A percentile compares a stretch with the other conserved stretches of the same genome.
Conservation (phyloP, 2,113 vertebrate genomes). For the Mixornis gularis region DNA sequence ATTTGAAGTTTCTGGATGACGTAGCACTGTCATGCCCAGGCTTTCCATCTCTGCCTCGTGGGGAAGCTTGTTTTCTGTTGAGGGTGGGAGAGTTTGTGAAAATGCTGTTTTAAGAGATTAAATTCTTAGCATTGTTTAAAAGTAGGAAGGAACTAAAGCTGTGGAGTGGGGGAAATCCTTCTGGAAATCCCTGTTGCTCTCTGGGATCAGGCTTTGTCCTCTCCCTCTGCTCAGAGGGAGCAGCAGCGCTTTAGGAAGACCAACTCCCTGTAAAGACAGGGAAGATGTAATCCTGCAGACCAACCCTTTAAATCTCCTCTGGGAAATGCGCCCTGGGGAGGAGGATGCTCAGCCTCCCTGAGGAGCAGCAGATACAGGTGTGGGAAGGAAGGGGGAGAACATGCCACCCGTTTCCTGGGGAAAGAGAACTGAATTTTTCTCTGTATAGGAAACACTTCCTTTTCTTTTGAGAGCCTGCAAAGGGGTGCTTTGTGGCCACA, state of each 20-base stretch:
- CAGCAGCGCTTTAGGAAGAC: neutral
- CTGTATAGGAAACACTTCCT: neutral
- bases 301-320: neutral
- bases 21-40: neutral
- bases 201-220: constrained; percentile 17
- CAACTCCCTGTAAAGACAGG: neutral
- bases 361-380: neutral
- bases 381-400: neutral
- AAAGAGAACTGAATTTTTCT: neutral
- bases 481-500: neutral
- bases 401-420: neutral
- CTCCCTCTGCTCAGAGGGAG: neutral
- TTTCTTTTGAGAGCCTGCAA: neutral
- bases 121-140: constrained; percentile 57
- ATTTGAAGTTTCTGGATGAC: constrained; percentile 17
- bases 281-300: neutral
- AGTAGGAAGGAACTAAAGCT: constrained; percentile 55
- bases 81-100: constrained; percentile 24
- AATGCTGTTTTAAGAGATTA: constrained; percentile 38
- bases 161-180: constrained; percentile 9
- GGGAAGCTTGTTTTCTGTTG: neutral
- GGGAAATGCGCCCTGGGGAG: neutral
- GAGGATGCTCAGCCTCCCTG: neutral
- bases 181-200: constrained; percentile 31
- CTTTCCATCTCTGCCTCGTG: neutral